Evolutionary conservation across 2,797 vertebrate genomes (phyloP), one percentile per base, ranked within the genome.

Genomic region (Neopelma chrysocephalum): DNA sequence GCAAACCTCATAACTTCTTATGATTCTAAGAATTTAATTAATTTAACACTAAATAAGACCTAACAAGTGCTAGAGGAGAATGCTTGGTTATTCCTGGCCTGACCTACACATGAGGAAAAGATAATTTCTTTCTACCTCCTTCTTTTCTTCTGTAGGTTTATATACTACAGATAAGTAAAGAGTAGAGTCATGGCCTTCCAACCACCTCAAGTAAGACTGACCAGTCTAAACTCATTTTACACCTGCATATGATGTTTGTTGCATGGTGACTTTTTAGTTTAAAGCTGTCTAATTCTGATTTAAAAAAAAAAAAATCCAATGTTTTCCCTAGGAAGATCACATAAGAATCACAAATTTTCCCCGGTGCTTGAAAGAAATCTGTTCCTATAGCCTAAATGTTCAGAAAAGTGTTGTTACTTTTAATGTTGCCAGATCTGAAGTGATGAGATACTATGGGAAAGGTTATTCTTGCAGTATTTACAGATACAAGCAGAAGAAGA

Each of bases 401-500:
- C 95, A 95, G 95, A 93, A 87, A 94, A 97, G 95, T 96, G 95
- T 96, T 97, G 92, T 97, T 97, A 95, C 95, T 96, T 94, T 65
- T 92, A 82, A 75, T 95, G 95, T 80, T 97, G 95, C 96, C 96
- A 96, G 96, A 93, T 93, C 95, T 85, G 94, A 89, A 95, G 93
- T 85, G 81, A 92, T 85, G 88, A 97, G 86, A 95, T 95, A 95
- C 93, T 89, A 96, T 43, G 71, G 88, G 96, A 96, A 97, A 97
- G 94, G 93, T 95, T 97, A 94, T 94, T 93, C 95, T 95, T 96
- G 96, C 93, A 85, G 94, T 95, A 95, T 95, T 96, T 96, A 96
- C 94, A 96, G 96, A 94, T 89, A 95, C 83, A 96, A 90, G 94
- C 96, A 97, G 95, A 96, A 97, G 96, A 90, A 95, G 95, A 97